Base-by-base conservation (phyloP, 2,797 vertebrate genomes). In the Schizothorax lantsangensis region DNA sequence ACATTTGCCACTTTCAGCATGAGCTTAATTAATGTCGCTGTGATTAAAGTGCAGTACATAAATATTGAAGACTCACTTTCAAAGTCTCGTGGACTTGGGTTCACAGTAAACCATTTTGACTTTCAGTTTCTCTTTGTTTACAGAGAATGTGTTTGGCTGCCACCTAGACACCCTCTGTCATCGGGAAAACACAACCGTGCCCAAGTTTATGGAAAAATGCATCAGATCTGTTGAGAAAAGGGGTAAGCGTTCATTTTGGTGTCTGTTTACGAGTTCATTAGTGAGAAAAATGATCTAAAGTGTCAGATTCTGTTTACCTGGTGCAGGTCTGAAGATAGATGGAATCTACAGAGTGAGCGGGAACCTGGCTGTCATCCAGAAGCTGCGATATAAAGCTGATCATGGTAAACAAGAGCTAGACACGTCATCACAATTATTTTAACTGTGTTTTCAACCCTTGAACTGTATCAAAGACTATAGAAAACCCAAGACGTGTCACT, bases 341-440 rank as follows among this genome's bases (percentile, higher is more conserved):
- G 97, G 98, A n/a, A 95, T 99, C 79, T 99, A 99, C 93, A 94
- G 98, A 86, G 96, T 98, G 86, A 98, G 96, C 0, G 98, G 98
- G 26, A 99, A 99, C 93, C 91, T 99, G 91, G 97, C 98, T 12
- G 96, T 97, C 85, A 97, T 98, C 91, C 97, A 99, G 94, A 98
- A 93, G 59, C 95, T 99, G 54, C 95, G 98, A 86, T 95, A 97
- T 91, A 97, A 95, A 90, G 97, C 96, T 38, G 97, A 99, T 90
- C 98, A 97, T 0, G 97, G 98, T 99, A 91, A 93, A 17, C 2
- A 1, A 23, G 21, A 36, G 14, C n/a, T 26, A 30, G 40, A 40
- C 11, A 0, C n/a, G 66, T 23, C 12, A 54, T 26, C 6, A 47
- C 40, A 47, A 2, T 62, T 7, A 59, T 3, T 9, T 45, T 45